Evolutionary conservation across 2,888 invertebrate genomes (phyloP).

Genomic region (Cancer borealis): DNA sequence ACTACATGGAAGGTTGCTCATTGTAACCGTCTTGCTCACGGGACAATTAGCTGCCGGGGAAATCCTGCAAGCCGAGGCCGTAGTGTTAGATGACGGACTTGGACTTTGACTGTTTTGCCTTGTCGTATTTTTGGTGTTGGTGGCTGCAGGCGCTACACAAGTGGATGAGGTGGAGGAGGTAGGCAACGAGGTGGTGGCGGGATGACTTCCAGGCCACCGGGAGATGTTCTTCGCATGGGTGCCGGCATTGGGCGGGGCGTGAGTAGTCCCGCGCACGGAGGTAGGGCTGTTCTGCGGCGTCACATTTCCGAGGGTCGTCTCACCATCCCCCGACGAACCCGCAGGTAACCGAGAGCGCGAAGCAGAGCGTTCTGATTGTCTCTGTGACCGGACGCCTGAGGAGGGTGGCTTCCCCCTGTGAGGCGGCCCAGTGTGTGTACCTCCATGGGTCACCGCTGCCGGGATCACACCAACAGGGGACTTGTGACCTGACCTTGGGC

Average conservation of each 20-base stretch:
- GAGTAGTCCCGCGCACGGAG: slow-evolving; percentile 48
- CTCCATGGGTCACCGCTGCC: slow-evolving; percentile 6
- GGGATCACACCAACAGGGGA: slow-evolving; percentile 49
- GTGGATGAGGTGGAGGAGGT: slow-evolving; percentile 52
- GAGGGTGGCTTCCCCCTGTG: slow-evolving; percentile 68
- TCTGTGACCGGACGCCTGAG: slow-evolving; percentile 62
- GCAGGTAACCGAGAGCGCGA: slow-evolving; percentile 61
- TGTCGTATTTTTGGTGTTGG: slow-evolving; percentile 41
- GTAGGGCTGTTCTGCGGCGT: slow-evolving; percentile 66
- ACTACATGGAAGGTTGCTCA: neutral
- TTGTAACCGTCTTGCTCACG: neutral
- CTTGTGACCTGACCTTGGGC: slow-evolving; percentile 56
- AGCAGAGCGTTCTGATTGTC: slow-evolving; percentile 67
- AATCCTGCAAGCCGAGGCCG: slow-evolving; percentile 48
- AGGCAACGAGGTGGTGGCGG: slow-evolving; percentile 51
- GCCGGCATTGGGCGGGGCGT: slow-evolving; percentile 30
- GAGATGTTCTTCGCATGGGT: slow-evolving; percentile 56
- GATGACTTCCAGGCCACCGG: slow-evolving; percentile 60
- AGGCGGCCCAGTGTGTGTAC: slow-evolving; percentile 35
- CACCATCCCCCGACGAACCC: slow-evolving; percentile 49
- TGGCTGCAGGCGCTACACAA: slow-evolving; percentile 15
- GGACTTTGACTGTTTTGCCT: slow-evolving; percentile 65
- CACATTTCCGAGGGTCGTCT: slow-evolving; percentile 8
- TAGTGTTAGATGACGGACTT: slow-evolving; percentile 45
- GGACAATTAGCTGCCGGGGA: slow-evolving; percentile 36